Evolutionary conservation across 2,888 invertebrate species (phyloP), one percentile per base, ranked within the genome.

Genomic region (Eristalis tenax): DNA sequence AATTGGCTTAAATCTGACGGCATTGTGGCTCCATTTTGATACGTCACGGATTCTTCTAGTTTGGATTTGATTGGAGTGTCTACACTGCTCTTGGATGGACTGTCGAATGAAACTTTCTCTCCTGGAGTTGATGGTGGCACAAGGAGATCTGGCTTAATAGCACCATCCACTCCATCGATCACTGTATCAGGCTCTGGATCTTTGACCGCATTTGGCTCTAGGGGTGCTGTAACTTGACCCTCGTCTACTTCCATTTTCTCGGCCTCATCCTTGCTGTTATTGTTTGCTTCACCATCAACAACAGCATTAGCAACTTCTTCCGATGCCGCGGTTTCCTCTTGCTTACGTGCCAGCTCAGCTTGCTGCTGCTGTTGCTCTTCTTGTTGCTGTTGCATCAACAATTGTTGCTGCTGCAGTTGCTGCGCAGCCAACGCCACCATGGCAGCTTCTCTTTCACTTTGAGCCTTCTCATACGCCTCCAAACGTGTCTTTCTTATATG

Each of bases 401-500:
- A 92, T 89, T 91, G 93, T 93, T 93, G 94, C 94, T 89, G 91
- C 73, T 91, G 91, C 88, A 91, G 92, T 88, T 92, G 83, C 68
- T 91, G 91, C 0, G 90, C 91, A 32, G 92, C 90, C 38, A 91
- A 88, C 8, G 92, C 92, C 83, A 91, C 91, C 90, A 92, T 91
- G 10, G 92, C 91, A 11, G 92, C 91, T 87, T 92, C 92, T 6
- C 92, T 89, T 38, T 93, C 93, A n/a, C 92, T 91, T 83, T 93
- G 93, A 2, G 91, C 92, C 86, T 91, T 95, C 94, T 96, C 96
- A 4, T 95, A 94, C 6, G 96, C 96, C 90, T 97, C 97, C 77
- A 96, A 94, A 77, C 97, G 94, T 0, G 96, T 93, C 92, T 97
- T 97, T 43, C 97, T 94, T 90, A 95, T 95, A 89, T 97, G 96